Evolutionary conservation across 1,140 invertebrate genomes (phyloP).

Genomic region (Pseudomyrmex dendroicus): DNA sequence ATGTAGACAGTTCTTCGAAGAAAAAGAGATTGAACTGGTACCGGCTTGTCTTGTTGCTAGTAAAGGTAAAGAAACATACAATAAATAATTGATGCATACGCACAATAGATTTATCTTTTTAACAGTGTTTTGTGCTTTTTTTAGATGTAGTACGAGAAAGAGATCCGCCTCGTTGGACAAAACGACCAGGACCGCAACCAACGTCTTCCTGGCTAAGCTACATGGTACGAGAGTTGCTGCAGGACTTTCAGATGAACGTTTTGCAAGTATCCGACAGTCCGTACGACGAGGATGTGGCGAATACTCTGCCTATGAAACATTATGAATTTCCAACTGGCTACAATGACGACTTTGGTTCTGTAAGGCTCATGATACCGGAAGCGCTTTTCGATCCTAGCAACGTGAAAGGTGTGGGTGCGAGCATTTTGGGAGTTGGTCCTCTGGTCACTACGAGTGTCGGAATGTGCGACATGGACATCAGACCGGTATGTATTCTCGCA

Average conservation of each 20-base stretch:
- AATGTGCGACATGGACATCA: constrained; percentile 97
- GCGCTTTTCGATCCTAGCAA: constrained; percentile 93
- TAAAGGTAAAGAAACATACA: constrained; percentile 86
- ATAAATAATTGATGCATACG: not conserved
- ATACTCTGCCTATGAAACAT: constrained; percentile 93
- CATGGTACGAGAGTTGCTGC: constrained; percentile 92
- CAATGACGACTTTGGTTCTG: constrained; percentile 95
- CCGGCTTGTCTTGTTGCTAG: constrained; percentile 92
- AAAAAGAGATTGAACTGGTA: constrained; percentile 93
- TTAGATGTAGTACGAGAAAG: constrained; percentile 93
- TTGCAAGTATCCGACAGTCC: constrained; percentile 94
- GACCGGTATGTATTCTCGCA: constrained; percentile 88
- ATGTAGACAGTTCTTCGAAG: constrained; percentile 92
- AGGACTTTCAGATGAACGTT: constrained; percentile 93
- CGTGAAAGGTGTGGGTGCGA: constrained; percentile 85
- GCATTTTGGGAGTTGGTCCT: constrained; percentile 90
- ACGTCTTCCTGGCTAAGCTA: constrained; percentile 95
- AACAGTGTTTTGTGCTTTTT: constrained; percentile 2
- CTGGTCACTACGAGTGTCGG: constrained; percentile 94
- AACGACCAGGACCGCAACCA: constrained; percentile 92
- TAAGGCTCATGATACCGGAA: constrained; percentile 95
- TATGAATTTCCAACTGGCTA: constrained; percentile 98
- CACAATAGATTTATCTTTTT: too few species aligned
- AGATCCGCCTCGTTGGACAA: constrained; percentile 92
- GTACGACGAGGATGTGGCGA: constrained; percentile 92